Base-by-base conservation (phyloP, 2,888 invertebrate species). In the Tetrapedia diversipes region DNA sequence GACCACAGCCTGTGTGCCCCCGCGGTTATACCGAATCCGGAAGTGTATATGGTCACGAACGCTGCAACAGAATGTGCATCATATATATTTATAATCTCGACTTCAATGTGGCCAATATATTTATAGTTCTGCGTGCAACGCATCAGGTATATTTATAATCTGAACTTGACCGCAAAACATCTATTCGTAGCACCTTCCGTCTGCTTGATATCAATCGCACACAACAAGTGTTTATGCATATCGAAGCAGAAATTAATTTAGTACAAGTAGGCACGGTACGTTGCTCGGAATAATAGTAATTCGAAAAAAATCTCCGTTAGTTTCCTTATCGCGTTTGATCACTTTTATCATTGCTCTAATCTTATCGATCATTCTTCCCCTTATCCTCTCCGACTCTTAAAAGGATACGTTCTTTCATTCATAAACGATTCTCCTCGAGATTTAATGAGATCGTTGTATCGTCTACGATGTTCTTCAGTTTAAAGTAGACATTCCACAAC, bases 1-100 rank as follows among this genome's bases (percentile, higher is more conserved):
- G 96, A 96, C 96, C 96, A 96, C 75, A 96, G 92, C 73, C 96
- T 93, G 89, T 96, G 96, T 1, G 95, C 96, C 59, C 96, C 96
- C 7, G 96, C 96, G 16, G 96, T 96, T 80, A 96, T 96, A 14
- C 96, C 96, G 87, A 96, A 95, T 24, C 96, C 96, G n/a, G 96
- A 95, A n/a, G 93, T 93, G 92, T 95, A 95, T 86, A 96, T 94
- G 73, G 94, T 93, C 32, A 92, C 88, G 75, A 94, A 92, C 73
- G 93, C 95, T 95, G 90, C 60, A 93, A 93, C 10, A 54, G 14
- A 60, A 47, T 22, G n/a, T n/a, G 16, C 8, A 56, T 47, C 8
- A 49, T 29, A 60, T n/a, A 14, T 56, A 71, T 57, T 51, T 49
- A 39, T 66, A 66, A 39, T 24, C 49, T 19, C 1, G n/a, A 32